phyloP scores from a whole-genome alignment of 1,140 invertebrate genomes.

The Neodiprion virginianus region DNA sequence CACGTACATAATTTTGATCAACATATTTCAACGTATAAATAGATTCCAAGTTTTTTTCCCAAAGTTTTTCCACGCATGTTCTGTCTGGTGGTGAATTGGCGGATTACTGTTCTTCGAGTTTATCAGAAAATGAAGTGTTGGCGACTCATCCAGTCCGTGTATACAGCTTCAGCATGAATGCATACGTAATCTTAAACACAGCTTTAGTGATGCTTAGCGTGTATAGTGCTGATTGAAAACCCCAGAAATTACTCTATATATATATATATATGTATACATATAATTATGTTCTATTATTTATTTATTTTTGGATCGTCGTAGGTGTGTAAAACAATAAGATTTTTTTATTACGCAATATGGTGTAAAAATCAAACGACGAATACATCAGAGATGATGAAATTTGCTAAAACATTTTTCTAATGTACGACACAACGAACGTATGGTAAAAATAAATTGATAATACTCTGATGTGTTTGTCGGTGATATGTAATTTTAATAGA shows the following conservation, averaged over 20 bases:
- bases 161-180: not conserved
- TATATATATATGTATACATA: not conserved
- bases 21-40: too few species aligned
- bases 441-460: too few species aligned
- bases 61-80: too few species aligned
- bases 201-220: not conserved
- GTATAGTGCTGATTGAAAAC: not conserved
- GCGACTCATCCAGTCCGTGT: not conserved
- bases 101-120: too few species aligned
- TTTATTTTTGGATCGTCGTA: not conserved
- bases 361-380: not conserved
- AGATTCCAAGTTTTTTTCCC: too few species aligned
- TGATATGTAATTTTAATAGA: conserved; percentile 20
- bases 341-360: not conserved
- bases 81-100: too few species aligned
- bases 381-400: too few species aligned
- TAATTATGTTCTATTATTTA: not conserved
- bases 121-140: too few species aligned
- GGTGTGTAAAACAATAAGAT: not conserved
- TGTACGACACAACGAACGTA: too few species aligned
- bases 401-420: too few species aligned
- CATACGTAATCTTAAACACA: not conserved
- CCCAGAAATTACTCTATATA: not conserved
- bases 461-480: not conserved
- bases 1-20: too few species aligned